A percentile compares a stretch with the other conserved stretches of the same genome.
phyloP scores from a whole-genome alignment of 2,797 vertebrate species.

The Cossypha dichroa region DNA sequence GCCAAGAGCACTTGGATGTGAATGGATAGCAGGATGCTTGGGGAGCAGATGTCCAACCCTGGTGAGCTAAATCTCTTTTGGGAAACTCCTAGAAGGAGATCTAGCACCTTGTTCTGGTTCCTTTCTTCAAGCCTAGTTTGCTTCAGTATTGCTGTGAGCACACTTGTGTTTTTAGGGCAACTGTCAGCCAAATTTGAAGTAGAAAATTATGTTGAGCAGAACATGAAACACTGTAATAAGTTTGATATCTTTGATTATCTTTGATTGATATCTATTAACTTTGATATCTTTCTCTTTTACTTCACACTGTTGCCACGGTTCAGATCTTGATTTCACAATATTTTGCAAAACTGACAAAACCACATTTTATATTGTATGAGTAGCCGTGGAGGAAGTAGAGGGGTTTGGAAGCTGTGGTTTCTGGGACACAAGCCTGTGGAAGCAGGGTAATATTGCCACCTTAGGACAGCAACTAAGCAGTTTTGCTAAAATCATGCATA shows the following conservation, averaged over 20 bases:
- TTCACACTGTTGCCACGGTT: background rate
- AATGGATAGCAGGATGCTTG: background rate
- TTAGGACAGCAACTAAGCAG: background rate
- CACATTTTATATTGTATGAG: background rate
- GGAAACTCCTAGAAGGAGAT: background rate
- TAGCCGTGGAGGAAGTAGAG: background rate
- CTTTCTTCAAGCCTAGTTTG: background rate
- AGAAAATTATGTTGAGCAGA: background rate
- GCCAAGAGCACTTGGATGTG: background rate
- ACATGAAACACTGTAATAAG: background rate
- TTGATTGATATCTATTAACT: background rate
- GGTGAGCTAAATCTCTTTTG: background rate
- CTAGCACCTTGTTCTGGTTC: background rate
- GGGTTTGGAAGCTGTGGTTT: background rate
- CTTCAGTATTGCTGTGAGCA: background rate
- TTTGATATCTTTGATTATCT: no score
- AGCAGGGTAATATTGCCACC: background rate
- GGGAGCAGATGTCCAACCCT: background rate
- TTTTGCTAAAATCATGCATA: background rate
- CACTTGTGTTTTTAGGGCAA: background rate
- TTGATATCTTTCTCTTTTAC: background rate
- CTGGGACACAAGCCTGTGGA: background rate
- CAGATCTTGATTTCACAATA: constrained; percentile 10
- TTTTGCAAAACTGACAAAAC: background rate
- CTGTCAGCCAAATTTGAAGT: background rate